Evolutionary conservation across 2,888 invertebrate species (phyloP), one percentile per base, ranked within the genome.

Genomic region (Drosophila kuntzei): DNA sequence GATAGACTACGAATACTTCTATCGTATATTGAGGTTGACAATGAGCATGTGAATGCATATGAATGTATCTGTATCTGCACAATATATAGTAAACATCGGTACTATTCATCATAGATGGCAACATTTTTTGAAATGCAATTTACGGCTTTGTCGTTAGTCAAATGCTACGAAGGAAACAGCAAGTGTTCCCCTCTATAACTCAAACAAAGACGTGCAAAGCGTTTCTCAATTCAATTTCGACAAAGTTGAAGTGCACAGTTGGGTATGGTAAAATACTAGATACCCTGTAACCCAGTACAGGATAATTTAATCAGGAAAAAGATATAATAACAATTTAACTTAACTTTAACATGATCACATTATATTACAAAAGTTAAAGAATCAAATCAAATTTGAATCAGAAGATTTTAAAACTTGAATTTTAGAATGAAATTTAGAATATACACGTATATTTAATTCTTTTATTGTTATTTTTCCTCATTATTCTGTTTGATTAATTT

Each of bases 111-210:
- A 53, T 29, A 29, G 37, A 41, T 53, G n/a, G 55, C 58, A 69
- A 55, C 49, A 41, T 61, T 62, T 64, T 65, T 55, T 29, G 20
- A 59, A 59, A 51, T 70, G 37, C 61, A 65, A 72, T 72, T 81
- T 70, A 61, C 71, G 60, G 44, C 60, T 67, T 68, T 76, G 70
- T 64, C 77, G 68, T 76, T 63, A 71, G 75, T 78, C 81, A 80
- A 68, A 79, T 82, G 76, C 69, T 70, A 64, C 53, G 51, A 69
- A 61, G 47, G 51, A 69, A 61, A 41, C 22, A 12, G 22, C 20
- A 34, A 43, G 34, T 34, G 25, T 37, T 39, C 20, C 20, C 20
- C 25, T 53, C 34, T 18, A 37, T 25, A 55, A 41, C 39, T 32
- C 47, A 37, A 36, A 41, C 41, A 27, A 51, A 37, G 65, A 71